Evolutionary conservation across 1,140 invertebrate species (phyloP).

Genomic region (roundworm (Caenorhabditis elegans)): DNA sequence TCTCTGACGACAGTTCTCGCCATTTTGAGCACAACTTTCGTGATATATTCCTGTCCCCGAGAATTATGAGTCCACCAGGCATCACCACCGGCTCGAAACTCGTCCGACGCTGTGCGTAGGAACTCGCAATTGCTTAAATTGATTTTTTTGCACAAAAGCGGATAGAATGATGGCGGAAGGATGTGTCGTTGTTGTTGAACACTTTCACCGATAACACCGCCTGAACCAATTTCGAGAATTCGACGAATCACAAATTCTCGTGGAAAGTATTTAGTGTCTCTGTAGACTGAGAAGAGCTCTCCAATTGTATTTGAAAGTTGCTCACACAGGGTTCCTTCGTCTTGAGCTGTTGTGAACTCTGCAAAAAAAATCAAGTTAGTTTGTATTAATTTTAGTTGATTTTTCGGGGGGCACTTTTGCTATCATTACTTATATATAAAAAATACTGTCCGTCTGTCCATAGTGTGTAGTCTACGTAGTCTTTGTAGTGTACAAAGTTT

Average conservation of each 20-base stretch:
- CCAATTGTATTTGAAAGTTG: neutral
- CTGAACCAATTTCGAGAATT: neutral
- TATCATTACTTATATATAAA: too few species aligned
- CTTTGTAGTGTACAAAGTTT: too few species aligned
- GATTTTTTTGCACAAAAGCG: neutral
- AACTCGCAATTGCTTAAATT: neutral
- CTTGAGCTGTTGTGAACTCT: neutral
- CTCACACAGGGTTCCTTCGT: neutral
- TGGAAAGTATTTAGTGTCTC: constrained; percentile 34
- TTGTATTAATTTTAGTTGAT: too few species aligned
- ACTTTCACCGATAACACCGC: neutral
- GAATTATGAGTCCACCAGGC: constrained; percentile 12
- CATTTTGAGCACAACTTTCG: neutral
- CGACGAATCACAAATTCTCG: neutral
- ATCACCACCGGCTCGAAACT: neutral
- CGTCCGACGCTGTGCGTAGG: neutral
- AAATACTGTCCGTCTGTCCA: too few species aligned
- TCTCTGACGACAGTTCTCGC: neutral
- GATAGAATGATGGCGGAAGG: neutral
- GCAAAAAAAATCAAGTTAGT: too few species aligned
- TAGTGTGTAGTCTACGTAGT: too few species aligned
- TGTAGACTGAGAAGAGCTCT: constrained; percentile 8
- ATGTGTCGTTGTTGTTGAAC: neutral
- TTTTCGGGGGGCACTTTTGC: too few species aligned
- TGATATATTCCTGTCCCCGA: constrained; percentile 13